phyloP scores from a whole-genome alignment of 2,888 invertebrate species.

The Dryococelus australis region DNA sequence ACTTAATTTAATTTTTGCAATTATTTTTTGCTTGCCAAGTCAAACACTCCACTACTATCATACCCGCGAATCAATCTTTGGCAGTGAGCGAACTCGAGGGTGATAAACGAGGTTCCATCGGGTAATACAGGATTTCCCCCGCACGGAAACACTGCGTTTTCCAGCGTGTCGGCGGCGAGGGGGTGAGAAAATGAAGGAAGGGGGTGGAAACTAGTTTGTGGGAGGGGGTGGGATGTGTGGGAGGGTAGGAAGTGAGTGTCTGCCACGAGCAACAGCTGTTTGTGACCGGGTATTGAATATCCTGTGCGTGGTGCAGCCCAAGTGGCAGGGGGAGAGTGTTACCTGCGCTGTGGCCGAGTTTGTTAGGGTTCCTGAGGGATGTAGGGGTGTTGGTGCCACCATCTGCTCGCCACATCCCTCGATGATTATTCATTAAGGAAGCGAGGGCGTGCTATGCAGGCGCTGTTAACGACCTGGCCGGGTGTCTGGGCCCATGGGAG shows the following conservation, averaged over 20 bases:
- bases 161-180: too few relatives aligned
- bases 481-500: background rate
- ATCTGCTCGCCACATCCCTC: constrained; percentile 7
- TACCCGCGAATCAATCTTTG: too few relatives aligned
- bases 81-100: too few relatives aligned
- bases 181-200: too few relatives aligned
- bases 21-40: too few relatives aligned
- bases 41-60: too few relatives aligned
- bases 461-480: background rate
- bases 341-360: background rate
- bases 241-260: background rate
- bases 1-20: too few relatives aligned
- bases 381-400: background rate
- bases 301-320: background rate
- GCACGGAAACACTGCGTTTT: too few relatives aligned
- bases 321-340: background rate
- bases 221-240: background rate
- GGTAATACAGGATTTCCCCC: too few relatives aligned
- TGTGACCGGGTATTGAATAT: constrained; percentile 10
- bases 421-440: constrained; percentile 16
- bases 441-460: background rate
- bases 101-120: too few relatives aligned
- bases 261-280: constrained; percentile 11
- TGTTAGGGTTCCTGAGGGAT: background rate
- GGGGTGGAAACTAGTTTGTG: too few relatives aligned